Conservation (phyloP, 2,113 vertebrate genomes). For the Illadopsis cleaveri region DNA sequence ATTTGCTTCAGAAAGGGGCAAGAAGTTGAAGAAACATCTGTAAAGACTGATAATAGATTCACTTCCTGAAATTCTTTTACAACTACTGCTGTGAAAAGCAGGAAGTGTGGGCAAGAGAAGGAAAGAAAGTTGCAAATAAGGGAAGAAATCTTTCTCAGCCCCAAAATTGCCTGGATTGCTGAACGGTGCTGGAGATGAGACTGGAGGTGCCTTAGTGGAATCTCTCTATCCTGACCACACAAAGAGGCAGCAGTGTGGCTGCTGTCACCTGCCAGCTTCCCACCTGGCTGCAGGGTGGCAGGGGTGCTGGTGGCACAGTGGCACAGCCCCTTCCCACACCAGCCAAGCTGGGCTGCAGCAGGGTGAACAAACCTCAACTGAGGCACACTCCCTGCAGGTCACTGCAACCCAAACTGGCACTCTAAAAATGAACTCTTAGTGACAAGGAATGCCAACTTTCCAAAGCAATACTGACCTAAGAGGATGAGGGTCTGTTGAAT, state of each 20-base stretch:
- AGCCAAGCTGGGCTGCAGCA: no score
- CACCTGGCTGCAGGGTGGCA: rapidly evolving
- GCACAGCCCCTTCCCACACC: not conserved
- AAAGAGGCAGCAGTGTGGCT: not conserved
- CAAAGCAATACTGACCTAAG: rapidly evolving
- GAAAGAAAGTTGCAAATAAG: slow-evolving; percentile 10
- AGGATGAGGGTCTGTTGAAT: no score
- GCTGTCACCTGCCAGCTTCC: not conserved
- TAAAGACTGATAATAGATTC: slow-evolving; percentile 49
- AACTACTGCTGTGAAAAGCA: slow-evolving; percentile 42
- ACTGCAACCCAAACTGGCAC: not conserved
- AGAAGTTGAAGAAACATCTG: slow-evolving; percentile 66
- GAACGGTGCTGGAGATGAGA: not conserved
- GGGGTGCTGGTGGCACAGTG: rapidly evolving
- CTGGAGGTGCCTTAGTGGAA: not conserved
- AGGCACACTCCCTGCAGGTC: not conserved
- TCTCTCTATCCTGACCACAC: rapidly evolving
- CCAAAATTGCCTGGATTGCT: rapidly evolving
- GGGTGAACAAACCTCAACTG: not conserved
- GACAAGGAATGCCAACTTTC: rapidly evolving
- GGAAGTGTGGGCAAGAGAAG: slow-evolving; percentile 45
- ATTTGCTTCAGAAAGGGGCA: slow-evolving; percentile 5
- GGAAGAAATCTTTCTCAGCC: not conserved
- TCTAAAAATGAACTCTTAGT: rapidly evolving
- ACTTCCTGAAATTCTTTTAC: slow-evolving; percentile 64